Evolutionary conservation across 2,113 vertebrate species (phyloP).

Genomic region (Perca fluviatilis): DNA sequence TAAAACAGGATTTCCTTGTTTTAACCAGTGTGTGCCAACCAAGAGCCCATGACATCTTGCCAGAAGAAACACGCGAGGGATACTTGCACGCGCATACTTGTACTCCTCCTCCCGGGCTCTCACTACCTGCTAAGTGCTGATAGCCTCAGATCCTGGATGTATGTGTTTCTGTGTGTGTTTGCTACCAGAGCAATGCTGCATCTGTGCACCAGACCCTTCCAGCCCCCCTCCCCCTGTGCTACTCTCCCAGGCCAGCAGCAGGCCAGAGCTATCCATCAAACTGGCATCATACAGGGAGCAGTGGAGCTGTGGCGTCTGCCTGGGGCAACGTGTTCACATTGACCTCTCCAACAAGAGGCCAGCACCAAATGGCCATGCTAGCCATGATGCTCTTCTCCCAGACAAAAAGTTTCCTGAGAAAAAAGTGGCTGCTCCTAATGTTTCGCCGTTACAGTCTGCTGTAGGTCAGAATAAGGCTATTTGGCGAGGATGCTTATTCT

Average conservation of each 20-base stretch:
- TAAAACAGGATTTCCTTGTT: constrained; percentile 60
- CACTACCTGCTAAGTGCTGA: constrained; percentile 34
- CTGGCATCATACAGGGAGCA: constrained; percentile 59
- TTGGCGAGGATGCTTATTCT: neutral
- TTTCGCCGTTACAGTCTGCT: neutral
- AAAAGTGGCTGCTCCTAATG: neutral
- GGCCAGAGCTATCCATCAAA: constrained; percentile 71
- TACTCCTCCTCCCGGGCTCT: constrained; percentile 13
- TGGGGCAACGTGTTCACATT: constrained; percentile 52
- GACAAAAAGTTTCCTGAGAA: constrained; percentile 7
- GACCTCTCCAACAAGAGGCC: constrained; percentile 47
- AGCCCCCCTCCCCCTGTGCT: neutral
- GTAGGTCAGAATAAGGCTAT: neutral
- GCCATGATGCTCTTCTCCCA: neutral
- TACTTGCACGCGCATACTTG: constrained; percentile 3
- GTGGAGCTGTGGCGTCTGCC: constrained; percentile 46
- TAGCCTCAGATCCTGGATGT: constrained; percentile 26
- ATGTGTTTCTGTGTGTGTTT: constrained; percentile 22
- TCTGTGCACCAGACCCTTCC: constrained; percentile 74
- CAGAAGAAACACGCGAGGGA: constrained; percentile 29
- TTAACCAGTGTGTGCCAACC: constrained; percentile 10
- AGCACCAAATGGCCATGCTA: neutral
- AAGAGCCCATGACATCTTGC: neutral
- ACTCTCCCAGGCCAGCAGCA: constrained; percentile 41
- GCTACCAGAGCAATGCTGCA: constrained; percentile 52